Conservation (phyloP, 2,113 vertebrate genomes). For the Cyanoliseus patagonus region DNA sequence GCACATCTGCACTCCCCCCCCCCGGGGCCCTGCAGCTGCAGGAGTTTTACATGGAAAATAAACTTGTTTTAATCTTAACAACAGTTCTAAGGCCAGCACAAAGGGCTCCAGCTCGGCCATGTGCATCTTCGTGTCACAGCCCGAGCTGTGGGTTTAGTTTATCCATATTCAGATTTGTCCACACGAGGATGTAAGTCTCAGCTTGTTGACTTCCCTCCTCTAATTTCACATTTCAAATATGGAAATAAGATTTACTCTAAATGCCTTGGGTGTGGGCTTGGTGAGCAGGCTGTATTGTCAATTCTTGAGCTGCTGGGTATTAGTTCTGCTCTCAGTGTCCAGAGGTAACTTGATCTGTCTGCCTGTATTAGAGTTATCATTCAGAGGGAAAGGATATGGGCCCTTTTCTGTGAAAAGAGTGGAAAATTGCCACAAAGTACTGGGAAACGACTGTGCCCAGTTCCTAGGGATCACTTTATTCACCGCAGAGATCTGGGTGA, state of each 20-base stretch:
- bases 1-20: conserved; percentile 15
- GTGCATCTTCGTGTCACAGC: accelerated
- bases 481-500: not conserved
- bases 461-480: conserved; percentile 38
- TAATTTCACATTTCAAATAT: not conserved
- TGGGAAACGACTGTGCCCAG: conserved; percentile 12
- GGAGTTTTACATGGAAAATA: not conserved
- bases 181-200: not conserved
- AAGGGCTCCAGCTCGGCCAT: not conserved
- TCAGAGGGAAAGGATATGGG: not conserved
- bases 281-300: not conserved
- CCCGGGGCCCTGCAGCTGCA: not conserved
- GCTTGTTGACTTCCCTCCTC: not conserved
- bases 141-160: not conserved
- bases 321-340: not conserved
- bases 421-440: conserved; percentile 48
- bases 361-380: not conserved
- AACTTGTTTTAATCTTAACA: not conserved
- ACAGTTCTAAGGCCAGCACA: not conserved
- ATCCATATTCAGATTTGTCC: not conserved
- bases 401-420: conserved; percentile 26
- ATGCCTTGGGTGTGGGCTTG: not conserved
- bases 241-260: not conserved
- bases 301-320: not conserved
- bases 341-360: not conserved